Evolutionary conservation across 2,888 invertebrate genomes (phyloP).

Genomic region (Apodemia duryi): DNA sequence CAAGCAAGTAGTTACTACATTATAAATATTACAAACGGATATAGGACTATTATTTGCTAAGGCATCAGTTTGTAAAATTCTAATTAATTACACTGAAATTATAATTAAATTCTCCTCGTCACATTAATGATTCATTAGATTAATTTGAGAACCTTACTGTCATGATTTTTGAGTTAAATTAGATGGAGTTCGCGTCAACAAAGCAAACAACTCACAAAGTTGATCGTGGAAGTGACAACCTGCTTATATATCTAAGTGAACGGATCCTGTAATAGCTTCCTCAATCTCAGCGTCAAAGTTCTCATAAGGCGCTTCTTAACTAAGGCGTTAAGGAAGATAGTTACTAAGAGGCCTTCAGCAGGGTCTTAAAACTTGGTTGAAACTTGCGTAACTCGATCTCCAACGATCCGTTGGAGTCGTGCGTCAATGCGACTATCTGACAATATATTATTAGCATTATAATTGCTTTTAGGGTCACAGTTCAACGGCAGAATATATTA

Average conservation of each 20-base stretch:
- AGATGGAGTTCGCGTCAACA: constrained; percentile 43
- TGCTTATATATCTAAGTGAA: constrained; percentile 76
- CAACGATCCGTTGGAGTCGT: constrained; percentile 34
- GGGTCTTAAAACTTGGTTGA: constrained; percentile 74
- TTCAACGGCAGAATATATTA: constrained; percentile 17
- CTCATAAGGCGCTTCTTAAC: constrained; percentile 78
- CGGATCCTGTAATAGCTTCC: constrained; percentile 76
- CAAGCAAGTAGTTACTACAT: too few species aligned
- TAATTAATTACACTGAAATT: neutral
- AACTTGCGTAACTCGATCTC: constrained; percentile 74
- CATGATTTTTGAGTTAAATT: constrained; percentile 17
- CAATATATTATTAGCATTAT: constrained; percentile 72
- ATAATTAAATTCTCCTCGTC: neutral
- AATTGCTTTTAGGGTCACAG: constrained; percentile 38
- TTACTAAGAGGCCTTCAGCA: constrained; percentile 71
- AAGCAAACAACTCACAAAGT: constrained; percentile 75
- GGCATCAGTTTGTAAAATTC: neutral
- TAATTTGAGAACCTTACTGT: constrained; percentile 15
- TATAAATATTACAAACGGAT: too few species aligned
- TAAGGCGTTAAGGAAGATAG: constrained; percentile 77
- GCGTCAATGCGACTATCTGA: constrained; percentile 62
- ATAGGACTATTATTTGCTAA: neutral
- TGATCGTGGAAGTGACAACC: constrained; percentile 74
- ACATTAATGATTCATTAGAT: neutral
- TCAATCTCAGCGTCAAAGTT: constrained; percentile 78